Evolutionary conservation across 2,113 vertebrate genomes (phyloP).

Genomic region (Paralichthys olivaceus): DNA sequence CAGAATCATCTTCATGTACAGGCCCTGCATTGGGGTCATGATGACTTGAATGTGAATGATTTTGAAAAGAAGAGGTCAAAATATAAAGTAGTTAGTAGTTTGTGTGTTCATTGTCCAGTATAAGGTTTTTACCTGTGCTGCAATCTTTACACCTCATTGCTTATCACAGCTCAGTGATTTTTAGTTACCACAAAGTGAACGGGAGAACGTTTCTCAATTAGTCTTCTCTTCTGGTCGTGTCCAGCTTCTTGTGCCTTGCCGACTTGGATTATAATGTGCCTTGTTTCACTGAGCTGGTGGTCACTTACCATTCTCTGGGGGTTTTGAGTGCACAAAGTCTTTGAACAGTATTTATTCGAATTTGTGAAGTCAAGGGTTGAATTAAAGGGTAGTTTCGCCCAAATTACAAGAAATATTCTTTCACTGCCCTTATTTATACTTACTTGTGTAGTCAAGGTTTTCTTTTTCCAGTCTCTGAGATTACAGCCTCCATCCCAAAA

Average conservation of each 20-base stretch:
- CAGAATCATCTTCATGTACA: not conserved
- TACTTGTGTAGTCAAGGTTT: not conserved
- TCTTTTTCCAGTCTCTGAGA: not conserved
- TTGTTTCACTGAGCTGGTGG: not conserved
- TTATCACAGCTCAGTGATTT: not conserved
- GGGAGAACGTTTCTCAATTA: not conserved
- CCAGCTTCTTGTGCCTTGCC: not conserved
- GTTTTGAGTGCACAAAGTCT: not conserved
- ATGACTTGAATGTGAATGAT: not conserved
- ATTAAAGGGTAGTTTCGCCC: not conserved
- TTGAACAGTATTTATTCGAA: not conserved
- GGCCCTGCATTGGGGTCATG: not conserved
- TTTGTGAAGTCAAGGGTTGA: not conserved
- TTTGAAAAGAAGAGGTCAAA: constrained; percentile 3
- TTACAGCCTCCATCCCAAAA: not conserved
- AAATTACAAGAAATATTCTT: not conserved
- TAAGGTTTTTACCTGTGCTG: not conserved
- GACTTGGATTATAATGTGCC: not conserved
- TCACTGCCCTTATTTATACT: not conserved
- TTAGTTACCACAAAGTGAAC: not conserved
- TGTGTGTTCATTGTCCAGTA: not conserved
- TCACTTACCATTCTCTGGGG: not conserved
- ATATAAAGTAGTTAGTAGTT: not conserved
- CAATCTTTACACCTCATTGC: not conserved
- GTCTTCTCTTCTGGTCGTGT: not conserved